These are phyloP conservation scores for Pycnonotus jocosus DNA, from an alignment of 2,113 vertebrate species.

Conservation along the genomic window DNA sequence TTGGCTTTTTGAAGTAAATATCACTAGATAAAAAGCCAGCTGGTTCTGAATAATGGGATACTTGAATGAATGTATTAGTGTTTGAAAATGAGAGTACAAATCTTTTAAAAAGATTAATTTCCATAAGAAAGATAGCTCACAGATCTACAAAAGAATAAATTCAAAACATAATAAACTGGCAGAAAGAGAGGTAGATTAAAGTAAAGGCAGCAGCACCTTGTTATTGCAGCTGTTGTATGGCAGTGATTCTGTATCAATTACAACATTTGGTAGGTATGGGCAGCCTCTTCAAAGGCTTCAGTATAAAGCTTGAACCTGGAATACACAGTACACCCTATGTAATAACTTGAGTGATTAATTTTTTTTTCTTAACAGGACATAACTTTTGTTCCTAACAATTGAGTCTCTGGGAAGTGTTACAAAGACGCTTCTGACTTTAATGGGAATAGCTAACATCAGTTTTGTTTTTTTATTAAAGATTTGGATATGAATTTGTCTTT, in stretches of 20 bases:
- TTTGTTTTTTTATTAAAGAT: slow-evolving; percentile 70
- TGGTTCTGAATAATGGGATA: slow-evolving; percentile 90
- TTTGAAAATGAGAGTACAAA: slow-evolving; percentile 89
- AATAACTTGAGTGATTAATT: slow-evolving; percentile 82
- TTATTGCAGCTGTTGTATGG: slow-evolving; percentile 83
- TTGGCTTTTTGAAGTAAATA: slow-evolving; percentile 92
- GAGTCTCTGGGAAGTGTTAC: slow-evolving; percentile 69
- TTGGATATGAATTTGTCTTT: slow-evolving; percentile 78
- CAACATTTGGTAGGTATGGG: slow-evolving; percentile 79
- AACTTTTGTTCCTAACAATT: slow-evolving; percentile 80
- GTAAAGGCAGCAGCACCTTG: slow-evolving; percentile 86
- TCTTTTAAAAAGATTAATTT: slow-evolving; percentile 94
- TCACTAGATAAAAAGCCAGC: slow-evolving; percentile 93
- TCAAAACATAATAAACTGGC: slow-evolving; percentile 91
- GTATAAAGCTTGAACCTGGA: slow-evolving; percentile 76
- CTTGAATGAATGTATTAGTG: slow-evolving; percentile 91
- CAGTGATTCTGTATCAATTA: slow-evolving; percentile 90
- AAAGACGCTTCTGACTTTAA: slow-evolving; percentile 65
- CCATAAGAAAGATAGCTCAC: slow-evolving; percentile 97
- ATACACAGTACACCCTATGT: slow-evolving; percentile 70
- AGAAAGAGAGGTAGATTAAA: slow-evolving; percentile 87
- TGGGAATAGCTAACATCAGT: slow-evolving; percentile 54
- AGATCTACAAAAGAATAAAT: slow-evolving; percentile 93
- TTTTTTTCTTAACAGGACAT: slow-evolving; percentile 69
- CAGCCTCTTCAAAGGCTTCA: slow-evolving; percentile 80